Base-by-base conservation (phyloP, 2,797 vertebrate genomes). In the Syncerus caffer region DNA sequence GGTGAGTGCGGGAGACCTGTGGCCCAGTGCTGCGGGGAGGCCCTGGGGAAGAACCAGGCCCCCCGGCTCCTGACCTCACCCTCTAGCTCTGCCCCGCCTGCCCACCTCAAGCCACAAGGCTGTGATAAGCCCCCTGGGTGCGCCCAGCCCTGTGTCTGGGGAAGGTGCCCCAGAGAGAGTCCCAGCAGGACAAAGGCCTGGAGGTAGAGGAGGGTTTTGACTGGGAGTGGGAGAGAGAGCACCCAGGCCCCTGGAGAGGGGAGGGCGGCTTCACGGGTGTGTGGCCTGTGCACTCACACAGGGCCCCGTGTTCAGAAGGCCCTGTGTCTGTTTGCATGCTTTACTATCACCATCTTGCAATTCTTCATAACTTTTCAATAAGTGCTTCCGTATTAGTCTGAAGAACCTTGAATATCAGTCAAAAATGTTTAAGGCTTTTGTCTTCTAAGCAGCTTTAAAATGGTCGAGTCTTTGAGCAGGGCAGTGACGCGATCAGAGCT, bases 1-100 rank as follows among this genome's bases (percentile, higher is more conserved):
- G 99, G 99, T 99, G 98, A 89, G 99, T 87, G 0, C 3, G 4
- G 31, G 82, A 53, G 0, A 27, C 5, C 53, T 7, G 23, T 38
- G 90, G 50, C 58, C 51, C 3, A 19, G 45, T 1, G 13, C 29
- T 51, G 1, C 62, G 27, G 7, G 58, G 86, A 51, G 0, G 16
- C 4, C 1, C 6, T 0, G 0, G 15, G 15, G 6, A n/a, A 62
- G 38, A 51, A 7, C 62, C 29, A 4, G 57, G 29, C 8, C 27
- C n/a, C 7, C 50, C 27, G 21, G 50, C 42, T 78, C 38, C 83
- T 8, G 2, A 21, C 58, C n/a, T 60, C 19, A 1, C 42, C 47
- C 34, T n/a, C 0, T 12, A 38, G 51, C 74, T 71, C 74, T 71
- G 27, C 42, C 12, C 38, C 2, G 0, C n/a, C 50, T 67, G 47